These are phyloP conservation scores for Drosophila mayaguana DNA, from an alignment of 2,888 invertebrate genomes.

Conservation along the genomic window DNA sequence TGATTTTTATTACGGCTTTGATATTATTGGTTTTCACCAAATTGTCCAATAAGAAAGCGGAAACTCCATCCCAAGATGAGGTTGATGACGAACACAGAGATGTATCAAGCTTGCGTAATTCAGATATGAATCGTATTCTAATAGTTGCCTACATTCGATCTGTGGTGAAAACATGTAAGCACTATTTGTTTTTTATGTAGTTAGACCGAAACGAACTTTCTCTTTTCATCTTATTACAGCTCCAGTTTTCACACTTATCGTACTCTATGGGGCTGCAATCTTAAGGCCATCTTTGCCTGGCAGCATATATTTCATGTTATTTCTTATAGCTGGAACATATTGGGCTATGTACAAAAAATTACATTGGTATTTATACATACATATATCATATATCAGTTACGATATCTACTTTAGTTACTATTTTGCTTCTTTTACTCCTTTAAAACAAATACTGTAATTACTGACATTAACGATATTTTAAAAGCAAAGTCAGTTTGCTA, in stretches of 20 bases:
- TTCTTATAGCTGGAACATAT: constrained; percentile 92
- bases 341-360: constrained; percentile 87
- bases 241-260: constrained; percentile 55
- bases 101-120: neutral
- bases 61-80: neutral
- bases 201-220: neutral
- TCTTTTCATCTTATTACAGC: constrained; percentile 33
- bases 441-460: no score
- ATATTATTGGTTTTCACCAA: constrained; percentile 31
- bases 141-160: constrained; percentile 58
- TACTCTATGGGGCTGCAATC: constrained; percentile 83
- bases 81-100: neutral
- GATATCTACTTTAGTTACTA: neutral
- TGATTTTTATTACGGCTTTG: constrained; percentile 33
- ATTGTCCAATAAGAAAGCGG: constrained; percentile 16
- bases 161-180: constrained; percentile 56
- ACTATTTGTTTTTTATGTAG: neutral
- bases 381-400: neutral
- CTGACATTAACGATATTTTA: no score
- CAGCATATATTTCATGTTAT: constrained; percentile 92
- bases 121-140: constrained; percentile 57
- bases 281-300: constrained; percentile 92
- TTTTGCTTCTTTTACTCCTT: no score
- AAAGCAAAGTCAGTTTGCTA: no score
- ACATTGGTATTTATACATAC: constrained; percentile 30